Percentiles rank a stretch among this genome's conserved stretches.
Evolutionary conservation across 2,797 vertebrate genomes (phyloP).

Genomic region (Psittacula derbiana): DNA sequence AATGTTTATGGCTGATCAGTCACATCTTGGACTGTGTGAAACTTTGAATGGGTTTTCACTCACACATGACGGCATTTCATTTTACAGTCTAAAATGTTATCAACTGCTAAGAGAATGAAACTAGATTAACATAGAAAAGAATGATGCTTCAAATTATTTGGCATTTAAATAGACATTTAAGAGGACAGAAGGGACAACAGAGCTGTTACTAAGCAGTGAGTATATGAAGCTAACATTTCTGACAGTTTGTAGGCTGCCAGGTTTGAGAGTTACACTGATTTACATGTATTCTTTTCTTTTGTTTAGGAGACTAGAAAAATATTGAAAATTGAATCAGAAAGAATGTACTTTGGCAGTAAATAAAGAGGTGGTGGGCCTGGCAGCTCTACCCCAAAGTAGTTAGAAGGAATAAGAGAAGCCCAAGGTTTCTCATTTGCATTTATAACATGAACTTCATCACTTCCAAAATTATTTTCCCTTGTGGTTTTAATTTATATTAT

Average conservation of each 20-base stretch:
- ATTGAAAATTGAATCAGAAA: constrained; percentile 17
- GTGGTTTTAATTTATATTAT: constrained; percentile 10
- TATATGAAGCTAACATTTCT: constrained; percentile 7
- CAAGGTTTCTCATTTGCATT: not conserved
- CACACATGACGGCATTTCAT: fast-evolving
- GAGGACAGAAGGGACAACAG: constrained; percentile 31
- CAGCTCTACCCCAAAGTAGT: not conserved
- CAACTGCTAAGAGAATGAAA: not conserved
- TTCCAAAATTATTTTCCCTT: not conserved
- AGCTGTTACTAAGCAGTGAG: constrained; percentile 2
- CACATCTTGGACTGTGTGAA: not conserved
- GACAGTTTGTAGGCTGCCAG: constrained; percentile 18
- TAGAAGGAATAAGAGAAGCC: not conserved
- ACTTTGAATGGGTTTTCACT: not conserved
- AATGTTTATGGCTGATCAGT: not conserved
- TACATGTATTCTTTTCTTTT: not conserved
- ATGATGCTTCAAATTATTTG: constrained; percentile 18
- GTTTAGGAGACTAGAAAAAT: not conserved
- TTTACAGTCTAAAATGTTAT: not conserved
- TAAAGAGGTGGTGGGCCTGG: not conserved
- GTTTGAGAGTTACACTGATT: not conserved
- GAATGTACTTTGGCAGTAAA: not conserved
- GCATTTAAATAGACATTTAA: constrained; percentile 20
- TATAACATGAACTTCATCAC: constrained; percentile 14
- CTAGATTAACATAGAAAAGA: not conserved